phyloP scores from a whole-genome alignment of 2,888 invertebrate genomes.

The Antheraea yamamai region DNA sequence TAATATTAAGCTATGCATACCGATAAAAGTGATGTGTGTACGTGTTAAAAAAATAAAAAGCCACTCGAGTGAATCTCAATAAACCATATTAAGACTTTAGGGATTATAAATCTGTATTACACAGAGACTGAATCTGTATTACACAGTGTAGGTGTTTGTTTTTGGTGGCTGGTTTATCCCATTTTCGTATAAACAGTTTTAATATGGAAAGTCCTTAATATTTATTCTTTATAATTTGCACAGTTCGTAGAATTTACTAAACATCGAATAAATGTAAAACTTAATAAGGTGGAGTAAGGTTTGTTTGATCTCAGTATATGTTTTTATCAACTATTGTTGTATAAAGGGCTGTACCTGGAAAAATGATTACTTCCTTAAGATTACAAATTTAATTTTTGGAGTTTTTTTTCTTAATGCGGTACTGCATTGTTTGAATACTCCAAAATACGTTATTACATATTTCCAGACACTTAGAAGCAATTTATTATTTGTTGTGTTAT shows the following conservation, averaged over 20 bases:
- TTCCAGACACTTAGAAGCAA: constrained; percentile 45
- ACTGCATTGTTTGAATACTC: not conserved
- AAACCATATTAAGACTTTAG: constrained; percentile 54
- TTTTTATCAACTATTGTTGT: not conserved
- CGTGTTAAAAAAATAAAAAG: constrained; percentile 59
- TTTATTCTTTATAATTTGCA: not conserved
- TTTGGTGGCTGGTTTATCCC: not conserved
- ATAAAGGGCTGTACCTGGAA: not conserved
- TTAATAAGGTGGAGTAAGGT: not conserved
- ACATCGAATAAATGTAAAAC: not conserved
- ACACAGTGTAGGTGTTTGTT: not conserved
- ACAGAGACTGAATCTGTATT: not conserved
- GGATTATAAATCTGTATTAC: constrained; percentile 37
- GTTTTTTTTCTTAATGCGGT: not conserved
- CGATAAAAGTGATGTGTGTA: constrained; percentile 43
- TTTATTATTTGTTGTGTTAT: constrained; percentile 73
- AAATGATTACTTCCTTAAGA: not conserved
- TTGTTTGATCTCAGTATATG: not conserved
- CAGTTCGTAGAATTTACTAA: not conserved
- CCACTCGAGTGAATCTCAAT: constrained; percentile 56
- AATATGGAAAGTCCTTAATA: not conserved
- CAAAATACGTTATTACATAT: constrained; percentile 46
- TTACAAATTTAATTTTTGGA: not conserved
- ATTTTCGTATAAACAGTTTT: constrained; percentile 18
- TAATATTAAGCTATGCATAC: constrained; percentile 28